Percentiles rank a stretch among this genome's conserved stretches.
phyloP scores from a whole-genome alignment of 1,140 invertebrate genomes.

The Anoplolepis gracilipes region DNA sequence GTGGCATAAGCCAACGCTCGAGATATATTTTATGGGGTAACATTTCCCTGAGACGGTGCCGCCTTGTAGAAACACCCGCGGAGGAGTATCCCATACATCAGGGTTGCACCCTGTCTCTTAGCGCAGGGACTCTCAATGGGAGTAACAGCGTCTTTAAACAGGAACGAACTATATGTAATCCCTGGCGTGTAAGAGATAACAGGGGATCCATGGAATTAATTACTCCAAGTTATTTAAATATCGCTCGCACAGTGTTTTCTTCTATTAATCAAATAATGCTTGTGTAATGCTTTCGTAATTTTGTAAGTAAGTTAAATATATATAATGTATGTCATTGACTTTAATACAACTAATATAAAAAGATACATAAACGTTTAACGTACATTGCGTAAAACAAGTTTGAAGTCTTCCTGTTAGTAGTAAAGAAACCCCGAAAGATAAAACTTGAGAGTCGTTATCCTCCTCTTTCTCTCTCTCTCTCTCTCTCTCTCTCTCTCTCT shows the following conservation, averaged over 20 bases:
- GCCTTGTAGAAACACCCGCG: slow-evolving; percentile 74
- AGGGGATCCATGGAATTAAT: neutral
- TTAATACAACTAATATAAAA: neutral
- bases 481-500: neutral
- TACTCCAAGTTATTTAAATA: neutral
- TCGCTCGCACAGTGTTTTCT: too few relatives aligned
- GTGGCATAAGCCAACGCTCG: slow-evolving; percentile 77
- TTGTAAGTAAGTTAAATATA: too few relatives aligned
- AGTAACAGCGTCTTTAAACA: neutral
- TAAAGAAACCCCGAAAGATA: slow-evolving; percentile 22
- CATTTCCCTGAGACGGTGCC: slow-evolving; percentile 81
- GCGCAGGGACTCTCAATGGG: slow-evolving; percentile 48
- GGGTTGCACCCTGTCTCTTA: slow-evolving; percentile 62
- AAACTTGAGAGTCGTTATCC: slow-evolving; percentile 29
- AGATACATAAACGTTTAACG: slow-evolving; percentile 12
- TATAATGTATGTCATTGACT: neutral
- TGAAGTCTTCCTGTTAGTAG: neutral
- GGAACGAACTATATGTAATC: neutral
- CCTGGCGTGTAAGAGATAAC: neutral
- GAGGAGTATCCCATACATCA: slow-evolving; percentile 78
- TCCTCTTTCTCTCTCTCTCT: neutral
- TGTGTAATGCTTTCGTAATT: neutral
- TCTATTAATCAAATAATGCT: neutral
- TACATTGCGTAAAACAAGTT: slow-evolving; percentile 19
- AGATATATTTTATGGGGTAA: slow-evolving; percentile 84